Evolutionary conservation across 1,140 invertebrate species (phyloP).

Genomic region (Drosophila tani): DNA sequence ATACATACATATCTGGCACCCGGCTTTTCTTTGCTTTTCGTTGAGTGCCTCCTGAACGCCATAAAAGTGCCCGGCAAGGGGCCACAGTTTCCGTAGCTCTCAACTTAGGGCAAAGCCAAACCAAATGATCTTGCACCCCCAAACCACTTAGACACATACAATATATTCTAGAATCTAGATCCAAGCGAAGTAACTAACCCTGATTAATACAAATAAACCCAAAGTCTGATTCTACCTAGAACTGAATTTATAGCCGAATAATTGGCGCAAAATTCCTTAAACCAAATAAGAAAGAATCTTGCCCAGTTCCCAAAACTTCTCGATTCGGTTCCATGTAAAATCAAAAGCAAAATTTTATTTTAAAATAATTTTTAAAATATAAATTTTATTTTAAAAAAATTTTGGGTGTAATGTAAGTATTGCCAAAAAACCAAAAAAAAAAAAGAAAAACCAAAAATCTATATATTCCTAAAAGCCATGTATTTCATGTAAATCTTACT

Average conservation of each 20-base stretch:
- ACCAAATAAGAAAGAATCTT: conserved; percentile 17
- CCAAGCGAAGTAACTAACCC: conserved; percentile 18
- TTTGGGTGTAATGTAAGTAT: conserved; percentile 85
- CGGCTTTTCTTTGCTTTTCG: conserved; percentile 61
- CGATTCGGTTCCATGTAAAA: conserved; percentile 76
- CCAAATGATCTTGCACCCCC: conserved; percentile 36
- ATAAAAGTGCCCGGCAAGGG: neutral
- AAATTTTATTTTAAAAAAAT: conserved; percentile 85
- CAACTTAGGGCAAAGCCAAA: conserved; percentile 63
- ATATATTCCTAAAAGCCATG: conserved; percentile 51
- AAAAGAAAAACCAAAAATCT: conserved; percentile 28
- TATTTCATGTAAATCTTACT: conserved; percentile 67
- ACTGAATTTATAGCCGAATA: conserved; percentile 56
- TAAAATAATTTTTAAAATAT: conserved; percentile 85
- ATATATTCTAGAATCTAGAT: conserved; percentile 36
- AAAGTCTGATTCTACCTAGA: conserved; percentile 82
- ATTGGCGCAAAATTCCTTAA: conserved; percentile 37
- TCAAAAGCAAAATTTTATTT: conserved; percentile 85
- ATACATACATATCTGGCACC: conserved; percentile 22
- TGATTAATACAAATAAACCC: conserved; percentile 45
- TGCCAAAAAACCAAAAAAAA: conserved; percentile 51
- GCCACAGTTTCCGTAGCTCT: conserved; percentile 23
- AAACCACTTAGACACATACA: conserved; percentile 34
- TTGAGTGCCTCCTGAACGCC: conserved; percentile 31
- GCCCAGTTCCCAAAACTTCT: conserved; percentile 14